A percentile compares a stretch with the other conserved stretches of the same genome.
Evolutionary conservation across 2,113 vertebrate genomes (phyloP).

Genomic region (Brachyhypopomus gauderio): DNA sequence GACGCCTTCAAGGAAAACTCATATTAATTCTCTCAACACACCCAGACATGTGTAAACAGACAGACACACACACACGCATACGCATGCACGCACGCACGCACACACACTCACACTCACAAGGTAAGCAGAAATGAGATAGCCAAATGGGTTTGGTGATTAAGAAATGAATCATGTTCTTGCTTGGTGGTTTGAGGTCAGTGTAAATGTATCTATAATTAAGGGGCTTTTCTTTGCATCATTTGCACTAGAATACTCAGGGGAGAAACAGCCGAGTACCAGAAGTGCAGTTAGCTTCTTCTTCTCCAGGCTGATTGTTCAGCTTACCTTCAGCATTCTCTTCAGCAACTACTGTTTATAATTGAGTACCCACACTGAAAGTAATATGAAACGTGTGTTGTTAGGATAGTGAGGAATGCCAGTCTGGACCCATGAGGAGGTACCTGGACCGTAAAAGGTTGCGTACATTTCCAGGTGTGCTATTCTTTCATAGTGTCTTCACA

Average conservation of each 20-base stretch:
- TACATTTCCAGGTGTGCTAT: no score
- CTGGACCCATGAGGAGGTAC: no score
- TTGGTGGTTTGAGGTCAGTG: slow-evolving; percentile 18
- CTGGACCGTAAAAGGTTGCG: no score
- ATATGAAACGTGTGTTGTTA: no score
- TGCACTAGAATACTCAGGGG: background rate
- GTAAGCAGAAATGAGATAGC: slow-evolving; percentile 25
- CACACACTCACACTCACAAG: slow-evolving; percentile 23
- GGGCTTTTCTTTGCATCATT: background rate
- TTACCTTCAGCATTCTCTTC: background rate
- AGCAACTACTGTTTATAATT: background rate
- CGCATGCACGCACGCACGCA: background rate
- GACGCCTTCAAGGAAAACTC: slow-evolving; percentile 63
- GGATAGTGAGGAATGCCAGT: no score
- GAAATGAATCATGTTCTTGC: slow-evolving; percentile 16
- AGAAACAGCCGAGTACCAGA: no score
- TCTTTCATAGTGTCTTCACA: no score
- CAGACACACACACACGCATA: slow-evolving; percentile 9
- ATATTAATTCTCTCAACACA: slow-evolving; percentile 45
- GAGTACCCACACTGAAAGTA: no score
- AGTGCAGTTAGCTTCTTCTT: no score
- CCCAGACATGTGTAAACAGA: background rate
- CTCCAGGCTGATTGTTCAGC: background rate
- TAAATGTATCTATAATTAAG: background rate
- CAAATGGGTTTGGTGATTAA: slow-evolving; percentile 28